These are phyloP conservation scores for Rhinoderma darwinii DNA, from an alignment of 2,113 vertebrate species.

Conservation along the genomic window DNA sequence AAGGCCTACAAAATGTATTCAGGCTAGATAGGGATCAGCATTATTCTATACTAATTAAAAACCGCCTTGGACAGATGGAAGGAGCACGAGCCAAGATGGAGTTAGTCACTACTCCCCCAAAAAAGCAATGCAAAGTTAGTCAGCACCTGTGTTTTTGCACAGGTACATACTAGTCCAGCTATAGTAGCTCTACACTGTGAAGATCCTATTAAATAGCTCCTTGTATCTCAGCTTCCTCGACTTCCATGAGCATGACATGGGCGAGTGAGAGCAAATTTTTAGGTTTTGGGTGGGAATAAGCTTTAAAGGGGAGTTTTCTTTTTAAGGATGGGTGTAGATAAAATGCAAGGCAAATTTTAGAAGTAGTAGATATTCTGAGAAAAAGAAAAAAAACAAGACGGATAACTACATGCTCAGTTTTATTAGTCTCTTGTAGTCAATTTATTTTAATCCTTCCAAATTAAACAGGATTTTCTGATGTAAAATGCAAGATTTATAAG, in stretches of 20 bases:
- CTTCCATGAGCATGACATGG: background rate
- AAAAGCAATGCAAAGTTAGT: too few relatives aligned
- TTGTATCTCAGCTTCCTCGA: background rate
- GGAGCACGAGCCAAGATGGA: too few relatives aligned
- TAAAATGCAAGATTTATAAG: background rate
- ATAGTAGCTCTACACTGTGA: background rate
- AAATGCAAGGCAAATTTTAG: background rate
- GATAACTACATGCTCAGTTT: background rate
- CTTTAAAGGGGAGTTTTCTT: background rate
- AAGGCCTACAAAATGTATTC: too few relatives aligned
- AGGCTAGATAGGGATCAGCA: too few relatives aligned
- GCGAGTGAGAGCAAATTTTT: background rate
- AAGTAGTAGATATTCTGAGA: background rate
- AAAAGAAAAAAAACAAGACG: background rate
- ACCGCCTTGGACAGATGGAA: too few relatives aligned
- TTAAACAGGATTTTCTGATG: background rate
- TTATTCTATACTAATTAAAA: too few relatives aligned
- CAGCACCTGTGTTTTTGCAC: too few relatives aligned
- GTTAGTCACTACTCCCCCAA: too few relatives aligned
- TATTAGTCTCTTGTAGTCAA: background rate
- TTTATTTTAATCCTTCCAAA: slow-evolving; percentile 27
- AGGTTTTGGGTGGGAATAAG: background rate
- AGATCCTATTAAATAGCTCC: background rate
- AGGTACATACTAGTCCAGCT: too few relatives aligned
- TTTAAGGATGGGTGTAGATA: background rate